phyloP scores from a whole-genome alignment of 2,113 vertebrate genomes.

The Paramisgurnus dabryanus region DNA sequence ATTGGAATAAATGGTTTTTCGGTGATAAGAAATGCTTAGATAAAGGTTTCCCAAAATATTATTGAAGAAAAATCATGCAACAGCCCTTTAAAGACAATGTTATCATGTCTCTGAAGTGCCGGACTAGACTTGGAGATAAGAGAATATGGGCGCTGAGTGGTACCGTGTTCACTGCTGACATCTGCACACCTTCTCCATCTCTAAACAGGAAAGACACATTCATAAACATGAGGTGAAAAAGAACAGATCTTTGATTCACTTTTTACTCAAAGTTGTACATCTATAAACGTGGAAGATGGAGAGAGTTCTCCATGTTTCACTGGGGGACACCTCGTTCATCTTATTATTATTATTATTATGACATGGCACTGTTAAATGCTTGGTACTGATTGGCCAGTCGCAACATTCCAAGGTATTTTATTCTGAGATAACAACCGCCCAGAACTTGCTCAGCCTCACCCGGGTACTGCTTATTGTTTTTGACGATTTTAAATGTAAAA shows the following conservation, averaged over 20 bases:
- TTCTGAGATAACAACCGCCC: too few species aligned
- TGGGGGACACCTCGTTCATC: too few species aligned
- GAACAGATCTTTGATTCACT: constrained; percentile 58
- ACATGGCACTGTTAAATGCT: too few species aligned
- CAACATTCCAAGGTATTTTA: too few species aligned
- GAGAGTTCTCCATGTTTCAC: constrained; percentile 60
- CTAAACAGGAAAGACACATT: not conserved
- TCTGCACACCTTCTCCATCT: too few species aligned
- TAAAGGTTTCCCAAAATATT: not conserved
- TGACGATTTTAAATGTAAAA: too few species aligned
- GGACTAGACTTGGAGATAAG: not conserved
- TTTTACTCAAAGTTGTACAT: constrained; percentile 72
- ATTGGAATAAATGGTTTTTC: not conserved
- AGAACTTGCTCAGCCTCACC: too few species aligned
- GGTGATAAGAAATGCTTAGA: not conserved
- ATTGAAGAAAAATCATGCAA: not conserved
- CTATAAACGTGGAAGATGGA: constrained; percentile 82
- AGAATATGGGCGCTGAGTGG: constrained; percentile 21
- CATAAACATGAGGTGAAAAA: not conserved
- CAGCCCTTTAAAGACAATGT: not conserved
- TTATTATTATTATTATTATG: too few species aligned
- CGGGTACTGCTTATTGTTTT: too few species aligned
- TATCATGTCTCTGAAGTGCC: constrained; percentile 21
- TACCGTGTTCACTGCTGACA: constrained; percentile 69
- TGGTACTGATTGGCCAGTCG: too few species aligned